Base-by-base conservation (phyloP, 1,140 invertebrate species). In the Pogonomyrmex californicus region DNA sequence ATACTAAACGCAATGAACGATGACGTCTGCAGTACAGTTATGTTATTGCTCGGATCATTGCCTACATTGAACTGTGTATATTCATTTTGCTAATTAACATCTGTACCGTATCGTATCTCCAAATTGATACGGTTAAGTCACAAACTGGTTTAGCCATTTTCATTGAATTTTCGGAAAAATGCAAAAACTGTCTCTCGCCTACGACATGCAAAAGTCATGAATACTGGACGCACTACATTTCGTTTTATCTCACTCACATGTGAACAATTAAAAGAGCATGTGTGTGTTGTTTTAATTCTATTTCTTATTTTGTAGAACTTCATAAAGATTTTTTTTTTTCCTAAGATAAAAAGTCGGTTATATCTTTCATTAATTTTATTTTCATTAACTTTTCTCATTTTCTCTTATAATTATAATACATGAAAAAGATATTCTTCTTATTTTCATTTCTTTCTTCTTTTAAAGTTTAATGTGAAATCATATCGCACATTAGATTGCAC, bases 31-130 rank as follows among this genome's bases (percentile, higher is more conserved):
- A 17, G 30, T 17, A 30, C 7, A 38, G 41, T 86, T 86, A 44
- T 23, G n/a, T n/a, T 58, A 71, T 44, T 62, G 70, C 87, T 56
- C 83, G 41, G 78, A 65, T 77, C 36, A 23, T 49, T 17, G 60
- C 1, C 33, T 30, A 65, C 65, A 38, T 87, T 87, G 89, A 90
- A 89, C 58, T 65, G 70, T 63, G 44, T 33, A 10, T 58, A 54
- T 82, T 58, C 51, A 82, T 71, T 54, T 75, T 38, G 41, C 12
- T 1, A 9, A 14, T 63, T 62, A 4, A 60, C 41, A 66, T 86
- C 65, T 60, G 63, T 73, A 66, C 47, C 63, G 85, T 2, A 54
- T 81, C 14, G 47, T 66, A n/a, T 56, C 65, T 78, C 60, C 10
- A 44, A 41, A 17, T 66, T 41, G 62, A 66, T 41, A 41, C 4